phyloP scores from a whole-genome alignment of 2,113 vertebrate species.

The Grammomys surdaster region DNA sequence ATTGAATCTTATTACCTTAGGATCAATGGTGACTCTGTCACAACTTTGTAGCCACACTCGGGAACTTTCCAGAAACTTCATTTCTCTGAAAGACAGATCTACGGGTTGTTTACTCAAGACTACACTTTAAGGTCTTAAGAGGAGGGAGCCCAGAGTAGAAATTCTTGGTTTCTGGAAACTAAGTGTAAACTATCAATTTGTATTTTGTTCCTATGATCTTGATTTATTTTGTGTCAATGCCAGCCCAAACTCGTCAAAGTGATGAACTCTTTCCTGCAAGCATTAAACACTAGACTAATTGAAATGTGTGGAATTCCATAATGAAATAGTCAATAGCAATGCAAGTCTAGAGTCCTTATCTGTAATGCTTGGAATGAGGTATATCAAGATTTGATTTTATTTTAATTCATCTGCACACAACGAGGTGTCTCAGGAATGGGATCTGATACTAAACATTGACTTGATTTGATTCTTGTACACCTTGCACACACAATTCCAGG shows the following conservation, averaged over 20 bases:
- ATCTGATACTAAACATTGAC: not conserved
- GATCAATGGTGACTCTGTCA: not conserved
- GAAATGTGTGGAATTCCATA: not conserved
- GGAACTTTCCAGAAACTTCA: not conserved
- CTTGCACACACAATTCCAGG: not conserved
- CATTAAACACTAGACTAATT: not conserved
- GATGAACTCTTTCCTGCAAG: not conserved
- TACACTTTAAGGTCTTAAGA: not conserved
- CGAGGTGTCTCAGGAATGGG: not conserved
- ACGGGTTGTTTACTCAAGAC: not conserved
- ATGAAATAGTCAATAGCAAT: not conserved
- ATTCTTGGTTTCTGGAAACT: not conserved
- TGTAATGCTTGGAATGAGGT: not conserved
- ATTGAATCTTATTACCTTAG: conserved; percentile 1
- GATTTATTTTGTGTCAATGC: not conserved
- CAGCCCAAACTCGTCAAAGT: not conserved
- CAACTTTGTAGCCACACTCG: not conserved
- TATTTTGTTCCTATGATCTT: not conserved
- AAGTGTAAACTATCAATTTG: not conserved
- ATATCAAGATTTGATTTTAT: not conserved
- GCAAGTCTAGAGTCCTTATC: not conserved
- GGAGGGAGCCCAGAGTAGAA: not conserved
- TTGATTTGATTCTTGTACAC: not conserved
- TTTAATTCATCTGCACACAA: not conserved
- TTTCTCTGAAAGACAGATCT: conserved; percentile 13